Evolutionary conservation across 2,113 vertebrate genomes (phyloP), one percentile per base, ranked within the genome.

Genomic region (Malurus cyaneus): DNA sequence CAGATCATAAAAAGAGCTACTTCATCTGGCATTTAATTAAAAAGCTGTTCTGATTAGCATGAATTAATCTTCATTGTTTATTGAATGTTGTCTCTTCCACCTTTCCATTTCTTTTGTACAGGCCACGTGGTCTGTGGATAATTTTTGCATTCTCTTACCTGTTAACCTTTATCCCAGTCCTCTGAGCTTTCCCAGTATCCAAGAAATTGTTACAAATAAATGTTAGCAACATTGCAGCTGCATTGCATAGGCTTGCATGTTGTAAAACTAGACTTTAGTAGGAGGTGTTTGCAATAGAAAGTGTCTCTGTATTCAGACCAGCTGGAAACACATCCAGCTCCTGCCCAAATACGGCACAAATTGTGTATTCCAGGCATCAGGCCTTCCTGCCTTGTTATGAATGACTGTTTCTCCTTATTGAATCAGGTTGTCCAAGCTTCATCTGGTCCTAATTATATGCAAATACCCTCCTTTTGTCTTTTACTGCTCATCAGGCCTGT

Each of bases 401-500:
- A 62, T 96, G 91, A 36, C 86, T 90, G 1, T 62, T 60, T 69
- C 80, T 92, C 86, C 41, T 23, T 60, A 50, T n/a, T 95, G 67
- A 95, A 90, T 92, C 70, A 34, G 0, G 6, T 93, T 88, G 50
- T 80, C 83, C 73, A 17, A 31, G 80, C 88, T 93, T 91, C 92
- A 88, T 94, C 94, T 96, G 96, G 76, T 95, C 88, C 36, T 92
- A 88, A 88, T 95, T 93, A 95, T 1, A 80, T 46, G 53, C 80
- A 92, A 95, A 94, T 92, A 64, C 11, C 12, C 86, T 80, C 31
- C 91, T 88, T 96, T 96, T 96, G 95, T 94, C 69, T 81, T 73
- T 29, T 80, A 8, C 64, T 95, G 83, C 69, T 92, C 83, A 49
- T 88, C 64, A 86, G 80, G 80, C 67, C 24, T 23, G 42, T 36